phyloP scores from a whole-genome alignment of 64 coral and sea anemone species.

The Stichodactyla helianthus region DNA sequence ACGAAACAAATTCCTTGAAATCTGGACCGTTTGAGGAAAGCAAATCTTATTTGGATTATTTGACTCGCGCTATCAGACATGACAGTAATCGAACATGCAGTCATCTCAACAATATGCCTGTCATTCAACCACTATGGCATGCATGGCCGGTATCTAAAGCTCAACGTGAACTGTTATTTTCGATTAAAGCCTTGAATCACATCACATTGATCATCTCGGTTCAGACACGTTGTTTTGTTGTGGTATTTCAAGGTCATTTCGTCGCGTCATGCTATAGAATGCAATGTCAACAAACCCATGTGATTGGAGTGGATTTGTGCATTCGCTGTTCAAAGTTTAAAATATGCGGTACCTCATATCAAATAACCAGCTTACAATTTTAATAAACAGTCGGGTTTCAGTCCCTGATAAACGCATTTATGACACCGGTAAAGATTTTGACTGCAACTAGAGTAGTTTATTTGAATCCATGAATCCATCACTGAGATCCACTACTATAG shows the following conservation, averaged over 20 bases:
- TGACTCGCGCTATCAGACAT: not conserved
- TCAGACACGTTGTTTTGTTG: not conserved
- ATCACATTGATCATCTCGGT: not conserved
- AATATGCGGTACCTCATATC: not conserved
- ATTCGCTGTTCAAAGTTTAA: not conserved
- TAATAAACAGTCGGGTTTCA: not conserved
- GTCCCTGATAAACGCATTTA: too few species aligned
- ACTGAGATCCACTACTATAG: too few species aligned
- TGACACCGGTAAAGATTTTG: too few species aligned
- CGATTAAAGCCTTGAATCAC: not conserved
- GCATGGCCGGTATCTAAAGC: not conserved
- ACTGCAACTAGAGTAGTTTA: too few species aligned
- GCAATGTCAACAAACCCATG: not conserved
- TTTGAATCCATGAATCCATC: too few species aligned
- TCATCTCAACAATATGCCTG: not conserved
- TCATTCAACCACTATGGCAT: not conserved
- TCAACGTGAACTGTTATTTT: conserved; percentile 2
- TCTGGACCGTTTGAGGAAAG: not conserved
- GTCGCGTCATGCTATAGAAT: not conserved
- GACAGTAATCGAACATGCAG: not conserved
- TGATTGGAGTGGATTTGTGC: not conserved
- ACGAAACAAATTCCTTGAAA: not conserved
- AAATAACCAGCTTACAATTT: not conserved
- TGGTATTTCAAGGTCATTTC: not conserved
- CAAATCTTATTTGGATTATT: not conserved